These are phyloP conservation scores for Leptogaster cylindrica DNA, from an alignment of 2,888 invertebrate genomes.

Conservation along the genomic window DNA sequence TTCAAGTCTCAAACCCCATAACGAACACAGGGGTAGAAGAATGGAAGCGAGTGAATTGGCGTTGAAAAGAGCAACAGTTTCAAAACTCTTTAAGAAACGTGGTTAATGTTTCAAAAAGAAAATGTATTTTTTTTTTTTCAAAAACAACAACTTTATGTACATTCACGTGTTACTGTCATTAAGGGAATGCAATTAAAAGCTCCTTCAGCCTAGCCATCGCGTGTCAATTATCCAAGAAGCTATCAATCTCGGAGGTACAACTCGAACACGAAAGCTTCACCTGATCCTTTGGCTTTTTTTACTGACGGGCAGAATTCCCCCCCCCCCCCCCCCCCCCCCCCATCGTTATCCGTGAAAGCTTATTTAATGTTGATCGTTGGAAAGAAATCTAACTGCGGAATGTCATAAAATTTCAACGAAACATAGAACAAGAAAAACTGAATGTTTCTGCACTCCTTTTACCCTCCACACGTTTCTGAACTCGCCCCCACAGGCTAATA, in stretches of 20 bases:
- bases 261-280: slow-evolving; percentile 19
- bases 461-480: too few relatives aligned
- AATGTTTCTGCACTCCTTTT: neutral
- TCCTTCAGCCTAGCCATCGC: slow-evolving; percentile 39
- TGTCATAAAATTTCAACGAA: slow-evolving; percentile 37
- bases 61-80: slow-evolving; percentile 20
- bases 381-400: slow-evolving; percentile 38
- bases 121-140: too few relatives aligned
- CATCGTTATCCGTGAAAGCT: too few relatives aligned
- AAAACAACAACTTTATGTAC: slow-evolving; percentile 26
- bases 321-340: too few relatives aligned
- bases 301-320: neutral
- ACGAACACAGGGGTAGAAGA: neutral
- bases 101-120: slow-evolving; percentile 10
- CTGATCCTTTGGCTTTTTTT: too few relatives aligned
- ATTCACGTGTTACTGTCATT: slow-evolving; percentile 43
- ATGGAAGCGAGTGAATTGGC: neutral
- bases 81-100: neutral
- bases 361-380: slow-evolving; percentile 5
- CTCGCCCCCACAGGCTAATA: neutral
- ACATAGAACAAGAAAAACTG: slow-evolving; percentile 14
- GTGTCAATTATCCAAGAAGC: slow-evolving; percentile 43
- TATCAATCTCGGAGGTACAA: slow-evolving; percentile 34
- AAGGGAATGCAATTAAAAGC: slow-evolving; percentile 43
- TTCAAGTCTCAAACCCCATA: neutral